Evolutionary conservation across 1,140 invertebrate species (phyloP).

Genomic region (Cepaea nemoralis): DNA sequence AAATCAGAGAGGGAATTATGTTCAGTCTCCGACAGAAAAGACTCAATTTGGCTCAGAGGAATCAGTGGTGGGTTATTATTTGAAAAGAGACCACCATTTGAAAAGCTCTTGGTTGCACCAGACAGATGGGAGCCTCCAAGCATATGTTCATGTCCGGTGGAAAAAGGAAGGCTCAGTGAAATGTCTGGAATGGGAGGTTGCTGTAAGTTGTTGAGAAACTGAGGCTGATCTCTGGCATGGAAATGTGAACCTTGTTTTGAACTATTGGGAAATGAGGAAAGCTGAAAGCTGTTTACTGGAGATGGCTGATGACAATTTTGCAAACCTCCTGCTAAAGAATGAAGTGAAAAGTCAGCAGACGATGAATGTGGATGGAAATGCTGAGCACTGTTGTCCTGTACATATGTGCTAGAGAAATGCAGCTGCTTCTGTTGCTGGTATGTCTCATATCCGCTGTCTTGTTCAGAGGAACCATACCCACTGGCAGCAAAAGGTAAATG

Average conservation of each 20-base stretch:
- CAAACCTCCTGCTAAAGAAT: background rate
- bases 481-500: no score
- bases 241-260: background rate
- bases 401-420: background rate
- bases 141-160: background rate
- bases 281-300: background rate
- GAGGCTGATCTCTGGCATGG: background rate
- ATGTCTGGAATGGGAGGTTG: conserved; percentile 8
- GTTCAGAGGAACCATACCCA: background rate
- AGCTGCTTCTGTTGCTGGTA: background rate
- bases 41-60: conserved; percentile 20
- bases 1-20: conserved; percentile 2
- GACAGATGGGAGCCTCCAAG: background rate
- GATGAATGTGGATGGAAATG: background rate
- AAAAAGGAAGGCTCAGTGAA: background rate
- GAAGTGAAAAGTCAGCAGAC: background rate
- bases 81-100: background rate
- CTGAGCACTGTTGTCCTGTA: background rate
- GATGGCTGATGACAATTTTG: background rate
- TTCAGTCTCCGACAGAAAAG: conserved; percentile 6
- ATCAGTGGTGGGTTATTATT: conserved; percentile 13
- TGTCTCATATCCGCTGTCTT: background rate
- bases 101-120: background rate
- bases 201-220: background rate
- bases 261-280: background rate